Evolutionary conservation across 2,113 vertebrate genomes (phyloP).

Genomic region (Verasper variegatus): DNA sequence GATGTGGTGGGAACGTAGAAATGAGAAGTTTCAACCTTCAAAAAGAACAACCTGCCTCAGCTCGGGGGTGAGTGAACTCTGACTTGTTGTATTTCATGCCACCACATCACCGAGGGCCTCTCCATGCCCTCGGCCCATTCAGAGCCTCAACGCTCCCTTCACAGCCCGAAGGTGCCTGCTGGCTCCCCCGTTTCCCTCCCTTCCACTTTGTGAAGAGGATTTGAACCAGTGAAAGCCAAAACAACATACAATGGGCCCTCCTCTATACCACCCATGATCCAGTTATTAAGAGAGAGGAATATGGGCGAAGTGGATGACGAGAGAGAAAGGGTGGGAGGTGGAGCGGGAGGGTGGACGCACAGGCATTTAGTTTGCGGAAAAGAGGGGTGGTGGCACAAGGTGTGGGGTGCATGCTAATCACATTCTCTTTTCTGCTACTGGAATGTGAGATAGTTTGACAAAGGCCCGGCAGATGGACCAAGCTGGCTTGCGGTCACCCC

Average conservation of each 20-base stretch:
- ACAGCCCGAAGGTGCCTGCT: slow-evolving; percentile 67
- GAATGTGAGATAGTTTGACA: slow-evolving; percentile 75
- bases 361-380: slow-evolving; percentile 56
- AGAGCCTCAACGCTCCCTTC: slow-evolving; percentile 59
- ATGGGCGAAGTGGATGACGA: slow-evolving; percentile 61
- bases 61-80: slow-evolving; percentile 71
- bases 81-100: slow-evolving; percentile 78
- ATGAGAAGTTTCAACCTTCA: slow-evolving; percentile 53
- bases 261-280: slow-evolving; percentile 66
- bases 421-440: slow-evolving; percentile 54
- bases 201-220: slow-evolving; percentile 69
- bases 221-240: slow-evolving; percentile 71
- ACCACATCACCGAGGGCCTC: slow-evolving; percentile 71
- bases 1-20: slow-evolving; percentile 44
- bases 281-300: slow-evolving; percentile 70
- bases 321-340: slow-evolving; percentile 37
- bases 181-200: slow-evolving; percentile 58
- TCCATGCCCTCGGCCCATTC: slow-evolving; percentile 66
- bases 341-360: slow-evolving; percentile 48
- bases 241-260: slow-evolving; percentile 68
- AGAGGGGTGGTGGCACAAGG: slow-evolving; percentile 66
- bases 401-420: slow-evolving; percentile 81
- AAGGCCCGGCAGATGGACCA: slow-evolving; percentile 80
- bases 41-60: slow-evolving; percentile 71
- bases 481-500: slow-evolving; percentile 70